Conservation (phyloP, 2,888 invertebrate species). For the Tribolium freemani region DNA sequence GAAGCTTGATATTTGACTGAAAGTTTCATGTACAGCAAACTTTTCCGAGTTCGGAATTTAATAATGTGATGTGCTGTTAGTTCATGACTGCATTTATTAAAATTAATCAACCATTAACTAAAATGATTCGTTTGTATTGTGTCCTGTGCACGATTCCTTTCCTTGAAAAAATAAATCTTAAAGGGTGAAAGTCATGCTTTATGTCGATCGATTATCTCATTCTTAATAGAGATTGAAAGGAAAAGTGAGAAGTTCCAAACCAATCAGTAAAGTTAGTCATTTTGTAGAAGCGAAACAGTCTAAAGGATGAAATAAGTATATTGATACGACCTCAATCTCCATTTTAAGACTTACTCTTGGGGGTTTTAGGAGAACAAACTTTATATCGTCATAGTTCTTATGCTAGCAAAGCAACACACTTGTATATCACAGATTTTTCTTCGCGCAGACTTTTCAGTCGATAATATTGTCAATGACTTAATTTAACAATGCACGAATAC, state of each 20-base stretch:
- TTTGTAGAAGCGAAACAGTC: not conserved
- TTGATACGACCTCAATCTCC: not conserved
- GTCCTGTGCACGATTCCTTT: too few species aligned
- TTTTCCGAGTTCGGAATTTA: not conserved
- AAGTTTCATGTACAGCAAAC: not conserved
- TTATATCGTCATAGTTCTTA: not conserved
- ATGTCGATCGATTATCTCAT: not conserved
- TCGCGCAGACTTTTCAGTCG: not conserved
- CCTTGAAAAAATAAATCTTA: too few species aligned
- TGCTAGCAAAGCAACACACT: not conserved
- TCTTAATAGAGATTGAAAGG: not conserved
- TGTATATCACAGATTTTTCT: not conserved
- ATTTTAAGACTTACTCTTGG: not conserved
- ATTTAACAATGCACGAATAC: not conserved
- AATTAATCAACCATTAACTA: too few species aligned
- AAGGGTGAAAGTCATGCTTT: too few species aligned
- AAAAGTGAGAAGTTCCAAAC: not conserved
- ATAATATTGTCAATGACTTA: not conserved
- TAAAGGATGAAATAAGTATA: not conserved
- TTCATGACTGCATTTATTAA: not conserved
- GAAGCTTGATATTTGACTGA: not conserved
- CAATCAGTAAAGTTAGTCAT: not conserved
- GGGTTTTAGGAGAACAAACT: not conserved
- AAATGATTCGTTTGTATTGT: too few species aligned
- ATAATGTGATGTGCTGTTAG: not conserved